Conservation (phyloP, 2,888 invertebrate genomes). For the Blastobasis adustella region DNA sequence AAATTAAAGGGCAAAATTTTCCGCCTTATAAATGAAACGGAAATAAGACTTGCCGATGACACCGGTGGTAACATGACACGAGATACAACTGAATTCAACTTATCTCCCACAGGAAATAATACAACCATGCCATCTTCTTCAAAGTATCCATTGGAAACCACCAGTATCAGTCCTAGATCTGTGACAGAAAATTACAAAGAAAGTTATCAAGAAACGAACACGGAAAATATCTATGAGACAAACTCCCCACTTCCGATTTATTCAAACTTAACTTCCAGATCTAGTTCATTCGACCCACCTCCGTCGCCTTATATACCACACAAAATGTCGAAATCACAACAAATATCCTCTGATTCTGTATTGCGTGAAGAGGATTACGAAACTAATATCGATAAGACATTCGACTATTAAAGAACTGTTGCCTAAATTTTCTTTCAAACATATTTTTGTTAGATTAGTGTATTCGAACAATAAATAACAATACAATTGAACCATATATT, state of each 20-base stretch:
- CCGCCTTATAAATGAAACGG: conserved; percentile 7
- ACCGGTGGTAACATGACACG: conserved; percentile 8
- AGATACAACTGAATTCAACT: conserved; percentile 8
- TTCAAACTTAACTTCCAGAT: too few species aligned
- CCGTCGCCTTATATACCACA: conserved; percentile 5
- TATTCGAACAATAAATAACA: conserved; percentile 2
- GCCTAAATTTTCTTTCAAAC: conserved; percentile 3
- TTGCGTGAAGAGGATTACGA: conserved; percentile 3
- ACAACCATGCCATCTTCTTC: conserved; percentile 7
- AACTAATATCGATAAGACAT: too few species aligned
- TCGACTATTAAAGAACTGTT: conserved; percentile 5
- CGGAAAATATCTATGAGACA: conserved; percentile 8
- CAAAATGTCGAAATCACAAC: conserved; percentile 4
- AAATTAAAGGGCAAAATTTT: conserved; percentile 4
- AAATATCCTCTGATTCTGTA: conserved; percentile 2
- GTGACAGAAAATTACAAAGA: conserved; percentile 6
- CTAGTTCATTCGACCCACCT: conserved; percentile 5
- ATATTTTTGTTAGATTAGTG: conserved; percentile 1
- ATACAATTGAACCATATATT: conserved; percentile 3
- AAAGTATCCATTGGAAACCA: conserved; percentile 7
- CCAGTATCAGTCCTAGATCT: conserved; percentile 7
- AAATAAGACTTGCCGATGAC: conserved; percentile 9
- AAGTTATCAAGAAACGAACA: conserved; percentile 8
- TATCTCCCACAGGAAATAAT: conserved; percentile 8
- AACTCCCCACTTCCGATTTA: conserved; percentile 6